Conservation (phyloP, 2,888 invertebrate species). For the Platynereis dumerilii region DNA sequence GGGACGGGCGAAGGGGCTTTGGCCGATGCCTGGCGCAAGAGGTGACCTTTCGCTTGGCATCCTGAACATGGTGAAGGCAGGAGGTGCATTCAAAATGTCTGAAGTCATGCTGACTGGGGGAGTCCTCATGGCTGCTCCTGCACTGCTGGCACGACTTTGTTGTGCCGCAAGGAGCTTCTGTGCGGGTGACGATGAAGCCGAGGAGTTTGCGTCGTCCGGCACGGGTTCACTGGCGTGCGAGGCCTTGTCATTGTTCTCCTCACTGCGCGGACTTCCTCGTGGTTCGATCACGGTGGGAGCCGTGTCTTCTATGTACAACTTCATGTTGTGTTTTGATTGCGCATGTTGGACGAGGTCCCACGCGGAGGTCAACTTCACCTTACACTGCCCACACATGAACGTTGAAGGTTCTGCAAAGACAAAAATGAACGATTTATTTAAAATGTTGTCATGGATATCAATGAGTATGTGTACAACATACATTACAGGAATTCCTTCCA, state of each 20-base stretch:
- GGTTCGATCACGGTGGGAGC: background rate
- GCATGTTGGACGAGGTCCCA: constrained; percentile 95
- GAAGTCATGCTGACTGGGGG: constrained; percentile 15
- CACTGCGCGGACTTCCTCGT: background rate
- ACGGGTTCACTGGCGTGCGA: constrained; percentile 11
- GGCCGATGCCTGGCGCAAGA: constrained; percentile 46
- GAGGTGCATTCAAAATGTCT: constrained; percentile 6
- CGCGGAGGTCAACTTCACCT: constrained; percentile 72
- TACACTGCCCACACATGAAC: constrained; percentile 93
- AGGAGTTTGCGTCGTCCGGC: background rate
- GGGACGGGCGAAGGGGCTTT: constrained; percentile 76
- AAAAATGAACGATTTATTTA: constrained; percentile 37
- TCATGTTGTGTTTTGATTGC: constrained; percentile 90
- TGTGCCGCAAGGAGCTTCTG: constrained; percentile 1
- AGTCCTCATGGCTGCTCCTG: constrained; percentile 10
- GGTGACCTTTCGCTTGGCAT: constrained; percentile 48
- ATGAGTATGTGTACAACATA: too few species aligned
- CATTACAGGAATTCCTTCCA: too few species aligned
- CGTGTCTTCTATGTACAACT: constrained; percentile 81
- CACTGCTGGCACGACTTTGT: background rate
- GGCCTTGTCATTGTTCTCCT: constrained; percentile 7
- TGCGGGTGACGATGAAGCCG: background rate
- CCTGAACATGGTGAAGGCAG: constrained; percentile 24
- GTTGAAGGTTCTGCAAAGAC: constrained; percentile 79
- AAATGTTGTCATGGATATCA: too few species aligned